These are phyloP conservation scores for Mus caroli DNA, from an alignment of 2,797 vertebrate species.

Conservation along the genomic window DNA sequence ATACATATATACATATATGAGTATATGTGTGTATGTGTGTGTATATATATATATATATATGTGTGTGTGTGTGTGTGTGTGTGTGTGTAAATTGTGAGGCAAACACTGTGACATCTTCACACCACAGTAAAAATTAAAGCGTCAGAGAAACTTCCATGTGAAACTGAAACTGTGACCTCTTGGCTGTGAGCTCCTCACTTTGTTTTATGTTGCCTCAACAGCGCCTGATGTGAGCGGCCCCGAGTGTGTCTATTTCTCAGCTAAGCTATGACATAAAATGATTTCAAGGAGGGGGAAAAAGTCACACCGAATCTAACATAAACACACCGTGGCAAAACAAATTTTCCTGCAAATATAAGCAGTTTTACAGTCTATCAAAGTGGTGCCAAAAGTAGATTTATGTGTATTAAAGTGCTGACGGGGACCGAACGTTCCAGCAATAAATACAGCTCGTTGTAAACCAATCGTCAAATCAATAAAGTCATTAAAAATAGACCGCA, in stretches of 20 bases:
- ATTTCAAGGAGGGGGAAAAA: slow-evolving; percentile 44
- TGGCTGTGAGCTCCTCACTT: fast-evolving
- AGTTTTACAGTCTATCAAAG: slow-evolving; percentile 88
- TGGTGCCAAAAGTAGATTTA: slow-evolving; percentile 90
- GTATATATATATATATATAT: too few species aligned
- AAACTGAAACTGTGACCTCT: not conserved
- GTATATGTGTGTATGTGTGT: too few species aligned
- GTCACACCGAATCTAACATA: slow-evolving; percentile 65
- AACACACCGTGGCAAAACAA: slow-evolving; percentile 62
- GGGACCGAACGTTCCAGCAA: slow-evolving; percentile 85
- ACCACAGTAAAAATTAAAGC: not conserved
- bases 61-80: too few species aligned
- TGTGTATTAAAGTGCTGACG: slow-evolving; percentile 87
- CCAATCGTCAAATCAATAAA: slow-evolving; percentile 89
- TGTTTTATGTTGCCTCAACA: not conserved
- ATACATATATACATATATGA: too few species aligned
- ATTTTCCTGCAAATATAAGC: slow-evolving; percentile 83
- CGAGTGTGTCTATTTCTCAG: not conserved
- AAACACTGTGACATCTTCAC: not conserved
- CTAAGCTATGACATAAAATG: slow-evolving; percentile 66
- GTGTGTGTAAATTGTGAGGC: not conserved
- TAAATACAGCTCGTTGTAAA: slow-evolving; percentile 77
- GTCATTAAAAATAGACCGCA: slow-evolving; percentile 88
- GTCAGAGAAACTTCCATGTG: not conserved
- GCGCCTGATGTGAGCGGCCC: slow-evolving; percentile 37